Evolutionary conservation across 2,888 invertebrate genomes (phyloP).

Genomic region (Drepana falcataria): DNA sequence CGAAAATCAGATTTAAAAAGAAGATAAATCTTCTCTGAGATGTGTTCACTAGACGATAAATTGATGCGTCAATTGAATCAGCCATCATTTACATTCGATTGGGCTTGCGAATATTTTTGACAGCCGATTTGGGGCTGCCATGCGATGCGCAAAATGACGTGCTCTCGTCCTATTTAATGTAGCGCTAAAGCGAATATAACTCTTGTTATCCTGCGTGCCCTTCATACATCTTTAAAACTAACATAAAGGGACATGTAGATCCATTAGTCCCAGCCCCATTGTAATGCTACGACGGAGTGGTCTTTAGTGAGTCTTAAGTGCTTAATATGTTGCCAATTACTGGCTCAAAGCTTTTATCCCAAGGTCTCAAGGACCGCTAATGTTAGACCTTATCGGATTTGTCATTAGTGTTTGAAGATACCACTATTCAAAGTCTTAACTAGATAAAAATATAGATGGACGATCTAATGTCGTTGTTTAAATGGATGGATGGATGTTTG

Average conservation of each 20-base stretch:
- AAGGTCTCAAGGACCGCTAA: neutral
- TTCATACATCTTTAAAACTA: too few species aligned
- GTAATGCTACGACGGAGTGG: neutral
- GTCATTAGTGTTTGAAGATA: too few species aligned
- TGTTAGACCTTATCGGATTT: too few species aligned
- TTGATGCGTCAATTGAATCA: neutral
- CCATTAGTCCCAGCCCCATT: neutral
- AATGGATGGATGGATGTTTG: too few species aligned
- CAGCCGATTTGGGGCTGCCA: neutral
- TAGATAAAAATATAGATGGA: too few species aligned
- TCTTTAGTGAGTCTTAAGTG: neutral
- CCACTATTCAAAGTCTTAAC: too few species aligned
- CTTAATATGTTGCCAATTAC: neutral
- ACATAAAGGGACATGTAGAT: neutral
- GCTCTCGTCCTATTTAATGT: constrained; percentile 9
- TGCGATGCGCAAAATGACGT: neutral
- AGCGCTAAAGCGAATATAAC: constrained; percentile 5
- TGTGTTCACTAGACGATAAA: too few species aligned
- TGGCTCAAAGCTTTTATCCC: neutral
- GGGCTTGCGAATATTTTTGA: neutral
- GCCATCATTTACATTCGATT: neutral
- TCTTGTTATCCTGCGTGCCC: too few species aligned
- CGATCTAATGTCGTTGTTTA: too few species aligned
- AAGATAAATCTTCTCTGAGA: too few species aligned
- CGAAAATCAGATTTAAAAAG: too few species aligned